Evolutionary conservation across 92 coral and sea anemone species (phyloP), one percentile per base, ranked within the genome.

Genomic region (Ricordea florida): DNA sequence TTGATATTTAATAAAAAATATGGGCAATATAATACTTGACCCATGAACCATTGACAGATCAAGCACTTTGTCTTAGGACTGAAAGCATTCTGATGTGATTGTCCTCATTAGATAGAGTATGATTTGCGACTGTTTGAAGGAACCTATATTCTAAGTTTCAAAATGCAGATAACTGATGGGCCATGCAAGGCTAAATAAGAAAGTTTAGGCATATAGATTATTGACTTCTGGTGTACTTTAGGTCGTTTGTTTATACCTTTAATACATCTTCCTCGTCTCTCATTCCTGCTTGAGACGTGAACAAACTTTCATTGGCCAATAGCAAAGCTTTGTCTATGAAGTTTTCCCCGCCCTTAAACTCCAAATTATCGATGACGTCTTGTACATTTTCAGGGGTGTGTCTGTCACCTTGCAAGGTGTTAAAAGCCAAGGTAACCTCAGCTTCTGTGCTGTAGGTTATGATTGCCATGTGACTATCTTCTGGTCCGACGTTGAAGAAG

Each of bases 381-480:
- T 66, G 53, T 1, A 47, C 71, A 21, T 11, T 47, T 8, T 53
- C 48, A 21, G 62, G 34, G 4, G 64, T 33, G 7, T 42, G 55
- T 40, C 15, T 48, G 11, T 49, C 43, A 9, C 57, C 66, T 32
- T 49, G 56, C 6, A 63, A 63, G 2, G 71, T 38, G 45, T 66
- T 78, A 48, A 78, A 78, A 76, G 65, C 84, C 60, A 78, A 46
- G 10, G 46, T 67, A 11, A 78, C 6, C 10, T 66, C 41, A 1
- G 78, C 64, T 6, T 64, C 76, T 16, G 84, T 66, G 64, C 66
- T 15, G 53, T 78, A 78, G 2, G 65, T 71, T n/a, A 78, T 40
- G 16, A 51, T 28, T 16, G 76, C 84, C n/a, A 65, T 52, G 6
- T 30, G 63, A 9, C 61, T 66, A 9, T 52, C 18, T n/a, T 5